Base-by-base conservation (phyloP, 2,888 invertebrate genomes). In the Catocala nupta region DNA sequence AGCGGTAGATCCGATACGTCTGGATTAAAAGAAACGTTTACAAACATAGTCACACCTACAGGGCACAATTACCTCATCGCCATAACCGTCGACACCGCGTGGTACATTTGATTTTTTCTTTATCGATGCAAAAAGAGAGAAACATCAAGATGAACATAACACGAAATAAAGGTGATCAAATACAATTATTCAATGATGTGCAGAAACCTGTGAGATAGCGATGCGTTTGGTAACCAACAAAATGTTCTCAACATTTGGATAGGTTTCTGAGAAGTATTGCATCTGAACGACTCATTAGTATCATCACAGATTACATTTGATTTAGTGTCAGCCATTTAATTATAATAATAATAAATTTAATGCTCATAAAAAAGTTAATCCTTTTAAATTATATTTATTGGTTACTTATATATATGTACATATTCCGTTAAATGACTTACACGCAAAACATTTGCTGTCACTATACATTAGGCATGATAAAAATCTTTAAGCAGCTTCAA, bases 81-180 rank as follows among this genome's bases (percentile, higher is more conserved):
- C 95, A 98, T 97, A 92, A 98, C 97, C 93, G 98, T 97, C 83
- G 98, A 98, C 91, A 98, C 98, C 92, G 98, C 98, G 96, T 98
- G 97, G 96, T 98, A 98, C 97, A 98, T 98, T 96, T 98, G 98
- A 96, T 98, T 97, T 96, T 96, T 96, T 95, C 96, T 96, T 95
- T 93, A 93, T 90, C 86, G 95, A 94, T 94, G 95, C 95, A 95
- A 95, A 95, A 95, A 95, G 94, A 92, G 88, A 94, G 91, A 95
- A 94, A 93, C 91, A 94, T 78, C 89, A 90, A 92, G 85, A 91
- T 93, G 90, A 93, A 93, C 88, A 92, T 85, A 90, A 90, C 81
- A 84, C 82, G 83, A 86, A 80, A 78, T 80, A 81, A 82, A 85
- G 78, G 83, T 84, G 87, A 80, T 80, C 51, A 81, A 77, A 75